Evolutionary conservation across 2,797 vertebrate genomes (phyloP).

Genomic region (Cyclura pinguis): DNA sequence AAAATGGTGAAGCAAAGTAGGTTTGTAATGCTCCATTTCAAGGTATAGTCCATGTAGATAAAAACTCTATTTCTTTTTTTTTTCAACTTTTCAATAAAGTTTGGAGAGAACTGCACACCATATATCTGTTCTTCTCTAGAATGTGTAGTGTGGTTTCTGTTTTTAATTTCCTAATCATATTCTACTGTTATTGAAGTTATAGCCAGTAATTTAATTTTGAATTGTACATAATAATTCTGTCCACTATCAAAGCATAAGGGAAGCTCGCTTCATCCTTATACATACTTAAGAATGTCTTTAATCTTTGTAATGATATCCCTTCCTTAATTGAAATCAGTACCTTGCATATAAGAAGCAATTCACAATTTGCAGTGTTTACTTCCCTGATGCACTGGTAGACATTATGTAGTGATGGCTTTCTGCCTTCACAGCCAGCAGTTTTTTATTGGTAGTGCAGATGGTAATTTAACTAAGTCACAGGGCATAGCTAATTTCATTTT

Average conservation of each 20-base stretch:
- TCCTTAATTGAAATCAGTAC: slow-evolving; percentile 26
- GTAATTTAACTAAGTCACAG: slow-evolving; percentile 27
- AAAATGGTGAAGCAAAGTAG: background rate
- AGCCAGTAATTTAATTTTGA: slow-evolving; percentile 22
- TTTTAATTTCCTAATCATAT: background rate
- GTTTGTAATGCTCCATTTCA: background rate
- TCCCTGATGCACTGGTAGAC: slow-evolving; percentile 7
- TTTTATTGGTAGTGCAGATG: slow-evolving; percentile 32
- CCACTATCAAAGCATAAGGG: background rate
- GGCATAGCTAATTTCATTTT: slow-evolving; percentile 26
- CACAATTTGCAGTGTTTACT: background rate
- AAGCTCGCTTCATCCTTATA: background rate
- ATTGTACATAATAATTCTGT: slow-evolving; percentile 30
- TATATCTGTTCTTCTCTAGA: slow-evolving; percentile 9
- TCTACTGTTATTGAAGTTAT: slow-evolving; percentile 4
- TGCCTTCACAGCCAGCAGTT: slow-evolving; percentile 7
- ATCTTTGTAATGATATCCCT: slow-evolving; percentile 21
- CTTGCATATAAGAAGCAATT: background rate
- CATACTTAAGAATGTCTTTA: slow-evolving; percentile 23
- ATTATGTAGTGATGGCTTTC: slow-evolving; percentile 5
- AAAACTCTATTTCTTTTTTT: background rate
- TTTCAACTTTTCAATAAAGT: background rate
- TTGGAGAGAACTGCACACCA: slow-evolving; percentile 9
- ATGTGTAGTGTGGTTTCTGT: background rate
- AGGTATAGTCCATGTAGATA: background rate